A percentile compares a stretch with the other conserved stretches of the same genome.
Evolutionary conservation across 1,140 invertebrate species (phyloP).

Genomic region (Drusus annulatus): DNA sequence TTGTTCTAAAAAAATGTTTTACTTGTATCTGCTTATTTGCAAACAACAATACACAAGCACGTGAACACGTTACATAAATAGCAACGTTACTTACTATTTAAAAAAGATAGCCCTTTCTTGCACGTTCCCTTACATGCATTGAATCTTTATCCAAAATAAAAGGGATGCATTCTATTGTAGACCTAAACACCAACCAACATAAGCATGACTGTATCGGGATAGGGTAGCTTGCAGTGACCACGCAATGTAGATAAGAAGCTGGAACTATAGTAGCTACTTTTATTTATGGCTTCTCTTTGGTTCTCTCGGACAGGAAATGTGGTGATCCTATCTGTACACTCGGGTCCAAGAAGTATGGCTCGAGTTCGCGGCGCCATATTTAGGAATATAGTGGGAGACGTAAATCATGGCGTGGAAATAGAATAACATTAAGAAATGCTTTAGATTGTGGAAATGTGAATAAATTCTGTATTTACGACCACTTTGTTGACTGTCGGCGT

Average conservation of each 20-base stretch:
- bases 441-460: conserved; percentile 35
- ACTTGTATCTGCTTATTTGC: too few relatives aligned
- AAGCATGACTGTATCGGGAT: background rate
- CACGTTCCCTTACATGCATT: too few relatives aligned
- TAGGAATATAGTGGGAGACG: conserved; percentile 17
- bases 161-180: conserved; percentile 21
- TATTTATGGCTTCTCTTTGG: conserved; percentile 59
- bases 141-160: background rate
- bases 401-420: conserved; percentile 43
- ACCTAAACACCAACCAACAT: conserved; percentile 15
- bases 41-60: too few relatives aligned
- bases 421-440: conserved; percentile 43
- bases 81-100: too few relatives aligned
- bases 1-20: too few relatives aligned
- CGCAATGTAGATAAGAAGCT: conserved; percentile 56
- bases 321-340: conserved; percentile 67
- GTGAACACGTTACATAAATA: too few relatives aligned
- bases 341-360: conserved; percentile 37
- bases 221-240: conserved; percentile 15
- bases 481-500: conserved; percentile 15
- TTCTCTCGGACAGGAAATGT: conserved; percentile 68
- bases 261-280: conserved; percentile 51
- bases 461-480: conserved; percentile 40
- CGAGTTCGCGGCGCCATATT: conserved; percentile 7
- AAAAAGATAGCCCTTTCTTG: too few relatives aligned